These are phyloP conservation scores for Sinocyclocheilus grahami DNA, from an alignment of 2,113 vertebrate species.

Conservation along the genomic window DNA sequence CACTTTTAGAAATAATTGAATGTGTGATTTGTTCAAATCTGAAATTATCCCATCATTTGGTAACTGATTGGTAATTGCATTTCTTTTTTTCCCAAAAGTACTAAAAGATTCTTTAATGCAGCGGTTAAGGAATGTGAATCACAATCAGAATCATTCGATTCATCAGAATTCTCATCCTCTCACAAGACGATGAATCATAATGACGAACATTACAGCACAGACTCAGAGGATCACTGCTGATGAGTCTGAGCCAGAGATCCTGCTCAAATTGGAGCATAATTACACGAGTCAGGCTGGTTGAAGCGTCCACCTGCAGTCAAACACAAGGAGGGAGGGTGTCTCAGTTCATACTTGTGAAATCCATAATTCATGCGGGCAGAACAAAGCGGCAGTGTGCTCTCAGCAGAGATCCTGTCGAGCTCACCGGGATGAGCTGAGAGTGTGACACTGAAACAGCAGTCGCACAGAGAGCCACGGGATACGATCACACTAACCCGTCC, in stretches of 20 bases:
- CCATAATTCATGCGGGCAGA: conserved; percentile 36
- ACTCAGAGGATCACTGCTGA: background rate
- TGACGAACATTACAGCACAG: background rate
- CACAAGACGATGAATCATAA: background rate
- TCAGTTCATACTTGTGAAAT: conserved; percentile 4
- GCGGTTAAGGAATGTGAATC: background rate
- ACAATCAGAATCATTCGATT: background rate
- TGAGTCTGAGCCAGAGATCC: background rate
- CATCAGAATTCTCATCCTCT: background rate
- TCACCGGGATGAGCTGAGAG: background rate
- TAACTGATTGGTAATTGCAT: background rate
- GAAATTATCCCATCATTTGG: no score
- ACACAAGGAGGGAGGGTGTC: background rate
- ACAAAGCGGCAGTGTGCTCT: background rate
- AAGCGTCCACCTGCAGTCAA: background rate
- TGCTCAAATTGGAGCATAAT: background rate
- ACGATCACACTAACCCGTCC: background rate
- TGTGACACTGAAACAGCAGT: background rate
- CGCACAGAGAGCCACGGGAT: background rate
- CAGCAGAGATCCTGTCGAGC: background rate
- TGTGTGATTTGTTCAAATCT: no score
- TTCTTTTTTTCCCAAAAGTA: background rate
- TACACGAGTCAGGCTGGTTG: background rate
- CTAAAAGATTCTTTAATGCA: background rate
- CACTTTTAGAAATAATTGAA: no score